Evolutionary conservation across 2,888 invertebrate genomes (phyloP).

Genomic region (Phytoseiulus persimilis): DNA sequence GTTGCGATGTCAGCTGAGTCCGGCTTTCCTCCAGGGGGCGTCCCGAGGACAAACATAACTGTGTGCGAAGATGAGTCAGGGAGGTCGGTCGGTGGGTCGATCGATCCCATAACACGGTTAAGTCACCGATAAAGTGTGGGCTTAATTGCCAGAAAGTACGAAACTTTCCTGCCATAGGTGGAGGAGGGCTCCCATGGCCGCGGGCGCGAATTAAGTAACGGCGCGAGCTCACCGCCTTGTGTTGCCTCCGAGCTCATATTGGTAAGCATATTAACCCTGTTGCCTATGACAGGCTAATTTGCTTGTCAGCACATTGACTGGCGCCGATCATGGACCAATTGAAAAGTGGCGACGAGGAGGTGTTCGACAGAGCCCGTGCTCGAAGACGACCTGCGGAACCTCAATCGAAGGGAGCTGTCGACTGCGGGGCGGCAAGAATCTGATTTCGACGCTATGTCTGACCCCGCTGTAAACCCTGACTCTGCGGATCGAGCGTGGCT

Average conservation of each 20-base stretch:
- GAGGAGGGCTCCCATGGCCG: not conserved
- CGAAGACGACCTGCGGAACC: no score
- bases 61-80: not conserved
- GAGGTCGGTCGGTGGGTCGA: not conserved
- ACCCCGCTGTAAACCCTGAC: not conserved
- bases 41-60: not conserved
- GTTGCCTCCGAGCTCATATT: not conserved
- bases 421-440: no score
- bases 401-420: no score
- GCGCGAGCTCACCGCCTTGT: not conserved
- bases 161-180: not conserved
- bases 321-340: not conserved
- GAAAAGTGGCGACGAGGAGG: not conserved
- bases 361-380: not conserved
- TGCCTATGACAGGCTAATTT: not conserved
- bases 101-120: not conserved
- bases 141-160: not conserved
- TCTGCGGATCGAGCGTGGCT: not conserved
- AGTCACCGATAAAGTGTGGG: not conserved
- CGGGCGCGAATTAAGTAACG: not conserved
- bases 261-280: conserved; percentile 5
- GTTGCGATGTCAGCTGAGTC: no score
- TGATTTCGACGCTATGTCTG: not conserved
- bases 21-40: no score
- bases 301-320: not conserved